Evolutionary conservation across 2,888 invertebrate genomes (phyloP).

Genomic region (Enchytraeus crypticus): DNA sequence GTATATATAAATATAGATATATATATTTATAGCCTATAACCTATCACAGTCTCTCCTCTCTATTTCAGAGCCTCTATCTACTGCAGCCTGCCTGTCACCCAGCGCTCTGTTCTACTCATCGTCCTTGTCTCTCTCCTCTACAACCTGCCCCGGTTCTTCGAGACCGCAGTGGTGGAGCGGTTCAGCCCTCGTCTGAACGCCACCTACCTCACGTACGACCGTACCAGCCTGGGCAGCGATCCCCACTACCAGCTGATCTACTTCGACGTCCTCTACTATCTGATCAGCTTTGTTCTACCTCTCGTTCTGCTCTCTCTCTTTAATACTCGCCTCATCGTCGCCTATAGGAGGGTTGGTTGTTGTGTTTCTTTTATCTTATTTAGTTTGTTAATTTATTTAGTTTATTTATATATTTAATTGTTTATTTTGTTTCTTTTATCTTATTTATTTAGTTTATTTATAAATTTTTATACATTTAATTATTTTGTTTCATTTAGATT

Average conservation of each 20-base stretch:
- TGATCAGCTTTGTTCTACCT: conserved; percentile 20
- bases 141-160: conserved; percentile 20
- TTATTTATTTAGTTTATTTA: too few relatives aligned
- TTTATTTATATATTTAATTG: too few relatives aligned
- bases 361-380: too few relatives aligned
- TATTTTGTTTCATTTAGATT: too few relatives aligned
- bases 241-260: conserved; percentile 13
- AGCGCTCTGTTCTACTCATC: background rate
- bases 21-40: too few relatives aligned
- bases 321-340: conserved; percentile 14
- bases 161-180: background rate
- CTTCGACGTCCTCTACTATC: conserved; percentile 18
- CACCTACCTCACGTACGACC: background rate
- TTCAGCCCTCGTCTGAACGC: background rate
- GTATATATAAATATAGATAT: too few relatives aligned
- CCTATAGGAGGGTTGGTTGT: conserved; percentile 15
- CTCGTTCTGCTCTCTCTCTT: conserved; percentile 12
- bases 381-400: too few relatives aligned
- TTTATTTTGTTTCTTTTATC: too few relatives aligned
- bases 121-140: conserved; percentile 12
- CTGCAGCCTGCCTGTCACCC: conserved; percentile 5
- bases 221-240: conserved; percentile 4
- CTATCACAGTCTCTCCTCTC: too few relatives aligned
- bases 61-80: conserved; percentile 9
- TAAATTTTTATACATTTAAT: too few relatives aligned